Base-by-base conservation (phyloP, 2,888 invertebrate genomes). In the Mamestra brassicae region DNA sequence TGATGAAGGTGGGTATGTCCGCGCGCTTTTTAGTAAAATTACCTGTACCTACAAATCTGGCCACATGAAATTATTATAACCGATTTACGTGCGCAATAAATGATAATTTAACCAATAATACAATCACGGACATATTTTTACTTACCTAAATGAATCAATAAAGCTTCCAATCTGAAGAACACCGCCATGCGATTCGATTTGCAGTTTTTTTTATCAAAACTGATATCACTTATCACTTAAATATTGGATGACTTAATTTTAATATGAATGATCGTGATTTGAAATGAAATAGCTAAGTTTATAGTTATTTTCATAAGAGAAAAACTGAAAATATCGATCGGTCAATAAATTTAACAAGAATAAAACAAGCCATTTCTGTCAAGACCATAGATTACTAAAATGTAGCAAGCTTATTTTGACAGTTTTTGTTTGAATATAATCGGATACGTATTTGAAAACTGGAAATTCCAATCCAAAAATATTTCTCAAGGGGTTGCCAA, bases 311-410 rank as follows among this genome's bases (percentile, higher is more conserved):
- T 11, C 7, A 36, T 3, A 13, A 34, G 17, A 42, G 7, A 54
- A 50, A 38, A 26, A 17, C 17, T 6, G 7, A 47, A 78, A 71
- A 50, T 45, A 71, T 76, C 34, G 72, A 72, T 79, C 60, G 15
- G 10, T 54, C 10, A 38, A 36, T 34, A 58, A 38, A 45, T 61
- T 36, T 26, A 26, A 26, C 42, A n/a, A n/a, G 50, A 60, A 74
- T 42, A 76, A 75, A 69, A 78, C 70, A 75, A 75, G 70, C 70
- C 36, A 52, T 38, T 17, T 70, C 6, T 54, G 34, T 47, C 11
- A 11, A 45, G 45, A 26, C 26, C 26, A 26, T 26, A 26, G 26
- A 26, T 26, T 26, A 26, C 26, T 26, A 26, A 26, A 26, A 26
- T 26, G 2, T 47, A 8, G 47, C 47, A 42, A 62, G 36, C 15